Base-by-base conservation (phyloP, 2,113 vertebrate species). In the Acrocephalus kingi region DNA sequence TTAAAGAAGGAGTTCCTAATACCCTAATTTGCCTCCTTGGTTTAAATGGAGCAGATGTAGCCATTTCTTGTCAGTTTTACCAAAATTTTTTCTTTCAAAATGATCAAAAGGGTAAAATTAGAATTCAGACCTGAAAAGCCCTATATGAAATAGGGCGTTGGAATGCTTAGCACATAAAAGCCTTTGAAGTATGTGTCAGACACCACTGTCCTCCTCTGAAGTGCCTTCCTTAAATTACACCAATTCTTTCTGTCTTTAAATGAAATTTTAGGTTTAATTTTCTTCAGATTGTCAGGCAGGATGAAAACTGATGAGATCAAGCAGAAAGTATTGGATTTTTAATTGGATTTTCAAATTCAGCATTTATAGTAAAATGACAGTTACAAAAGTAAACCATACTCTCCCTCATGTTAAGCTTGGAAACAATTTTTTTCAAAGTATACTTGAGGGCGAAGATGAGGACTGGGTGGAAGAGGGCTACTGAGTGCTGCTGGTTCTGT, bases 321-420 rank as follows among this genome's bases (percentile, higher is more conserved):
- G 35, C 27, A 78, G 58, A 62, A 87, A 81, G 23, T 59, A 77
- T 62, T 89, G 35, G 55, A 59, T 84, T 87, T 96, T 74, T 59
- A 89, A 92, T 67, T 89, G 33, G 43, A 91, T 93, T 89, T 90
- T 78, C 55, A 84, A 71, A 84, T 54, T 79, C 58, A 72, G 45
- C 54, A 24, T 64, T 62, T 87, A 17, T 16, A 59, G 33, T 49
- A 67, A 87, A 87, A 78, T 51, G 48, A 71, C 46, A 89, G 21
- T 59, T 58, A 33, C 1, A 6, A n/a, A 84, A 87, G 55, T 58
- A 87, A 94, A 78, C 55, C 8, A 28, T 35, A 62, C 20, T 66
- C 33, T 52, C 16, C 13, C 10, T 71, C 48, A 37, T 54, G 7
- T 62, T 69, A 66, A 61, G 11, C 49, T 64, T 49, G 33, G 48